Base-by-base conservation (phyloP, 2,113 vertebrate genomes). In the Gambusia affinis region DNA sequence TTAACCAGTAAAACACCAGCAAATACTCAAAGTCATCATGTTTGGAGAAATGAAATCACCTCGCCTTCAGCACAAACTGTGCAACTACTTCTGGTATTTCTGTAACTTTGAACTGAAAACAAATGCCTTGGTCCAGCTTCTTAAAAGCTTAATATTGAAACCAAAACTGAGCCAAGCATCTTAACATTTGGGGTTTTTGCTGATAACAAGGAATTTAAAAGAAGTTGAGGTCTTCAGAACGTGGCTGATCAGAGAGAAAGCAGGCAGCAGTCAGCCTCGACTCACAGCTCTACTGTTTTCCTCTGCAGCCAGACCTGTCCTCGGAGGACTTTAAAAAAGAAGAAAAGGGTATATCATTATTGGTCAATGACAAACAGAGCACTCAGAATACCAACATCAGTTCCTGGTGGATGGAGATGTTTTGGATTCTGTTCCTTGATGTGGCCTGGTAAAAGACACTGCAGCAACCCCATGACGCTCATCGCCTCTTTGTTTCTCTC, bases 221-320 rank as follows among this genome's bases (percentile, higher is more conserved):
- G 67, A 84, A 67, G 60, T 81, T 81, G 67, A 60, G 57, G 66
- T 60, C 72, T 63, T 75, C 87, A 75, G 81, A 84, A 72, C 0
- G 31, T 67, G 72, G 72, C 89, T 83, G 80, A 84, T 84, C 89
- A 93, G 89, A 94, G 92, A 92, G 91, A 93, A 92, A 95, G 94
- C 85, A 96, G 94, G 95, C 95, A 94, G 93, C 91, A 73, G 84
- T 79, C 93, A 80, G 82, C 61, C 72, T 67, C 84, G 67, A 78
- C 78, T 91, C 94, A 92, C 74, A 93, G 93, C 92, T 94, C 93
- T 94, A 94, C 93, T 93, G 88, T 93, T 89, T 85, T 86, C 78
- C 91, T 92, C 82, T 92, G 87, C 83, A 79, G 85, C 80, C 81
- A 71, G 64, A 62, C 47, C 57, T 78, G 72, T 65, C 63, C 73